Conservation (phyloP, 2,113 vertebrate genomes). For the Chaetura pelagica region DNA sequence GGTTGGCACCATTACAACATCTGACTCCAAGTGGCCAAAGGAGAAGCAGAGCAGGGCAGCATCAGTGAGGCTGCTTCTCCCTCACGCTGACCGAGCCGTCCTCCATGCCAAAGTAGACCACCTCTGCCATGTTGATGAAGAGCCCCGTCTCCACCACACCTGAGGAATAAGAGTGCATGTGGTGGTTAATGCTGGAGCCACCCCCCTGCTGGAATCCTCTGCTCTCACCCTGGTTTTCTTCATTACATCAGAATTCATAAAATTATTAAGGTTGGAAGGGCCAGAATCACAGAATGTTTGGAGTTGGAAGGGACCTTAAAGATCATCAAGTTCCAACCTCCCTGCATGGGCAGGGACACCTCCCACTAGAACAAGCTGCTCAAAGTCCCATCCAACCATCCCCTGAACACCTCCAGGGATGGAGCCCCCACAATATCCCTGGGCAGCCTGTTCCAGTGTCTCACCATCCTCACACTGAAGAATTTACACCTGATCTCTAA, state of each 20-base stretch:
- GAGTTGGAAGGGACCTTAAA: no score
- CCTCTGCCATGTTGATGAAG: conserved; percentile 92
- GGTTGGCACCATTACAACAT: conserved; percentile 32
- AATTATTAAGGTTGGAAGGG: no score
- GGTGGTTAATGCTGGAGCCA: background rate
- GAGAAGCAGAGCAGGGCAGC: background rate
- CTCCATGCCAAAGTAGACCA: conserved; percentile 95
- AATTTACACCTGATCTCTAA: no score
- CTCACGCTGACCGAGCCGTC: conserved; percentile 86
- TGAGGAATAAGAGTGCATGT: conserved; percentile 33
- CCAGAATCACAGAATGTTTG: no score
- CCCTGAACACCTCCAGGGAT: no score
- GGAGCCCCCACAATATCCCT: no score
- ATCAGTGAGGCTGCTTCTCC: conserved; percentile 80
- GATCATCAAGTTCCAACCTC: no score
- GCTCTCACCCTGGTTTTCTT: accelerated
- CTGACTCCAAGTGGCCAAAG: background rate
- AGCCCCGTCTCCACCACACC: conserved; percentile 97
- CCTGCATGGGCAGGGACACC: no score
- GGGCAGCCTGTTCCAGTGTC: no score
- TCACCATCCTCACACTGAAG: no score
- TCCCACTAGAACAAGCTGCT: no score
- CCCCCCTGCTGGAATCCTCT: accelerated
- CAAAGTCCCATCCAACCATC: no score
- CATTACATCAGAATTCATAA: accelerated